phyloP scores from a whole-genome alignment of 2,113 vertebrate species.

The Chlorodrepanis virens region DNA sequence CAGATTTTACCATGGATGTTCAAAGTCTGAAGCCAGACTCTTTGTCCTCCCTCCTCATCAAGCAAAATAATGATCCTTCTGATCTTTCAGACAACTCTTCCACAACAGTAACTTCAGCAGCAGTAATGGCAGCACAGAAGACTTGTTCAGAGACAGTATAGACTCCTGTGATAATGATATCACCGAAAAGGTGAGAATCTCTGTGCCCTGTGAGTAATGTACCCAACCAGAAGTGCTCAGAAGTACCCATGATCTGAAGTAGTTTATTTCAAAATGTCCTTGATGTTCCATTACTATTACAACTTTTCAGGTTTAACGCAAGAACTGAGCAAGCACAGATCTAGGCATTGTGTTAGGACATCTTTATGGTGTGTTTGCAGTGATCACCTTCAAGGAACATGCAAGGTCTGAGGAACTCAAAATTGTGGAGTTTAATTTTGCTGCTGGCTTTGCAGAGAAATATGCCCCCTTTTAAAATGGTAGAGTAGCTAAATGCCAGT shows the following conservation, averaged over 20 bases:
- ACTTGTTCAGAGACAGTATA: slow-evolving; percentile 94
- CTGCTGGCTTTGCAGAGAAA: background rate
- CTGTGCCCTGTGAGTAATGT: background rate
- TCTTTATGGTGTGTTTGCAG: background rate
- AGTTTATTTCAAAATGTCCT: background rate
- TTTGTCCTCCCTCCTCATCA: slow-evolving; percentile 26
- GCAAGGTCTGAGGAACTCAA: background rate
- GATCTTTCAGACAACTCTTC: slow-evolving; percentile 86
- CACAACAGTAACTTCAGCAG: slow-evolving; percentile 97
- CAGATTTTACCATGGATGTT: background rate
- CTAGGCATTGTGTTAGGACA: background rate
- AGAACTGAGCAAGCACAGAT: background rate
- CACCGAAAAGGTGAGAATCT: slow-evolving; percentile 86
- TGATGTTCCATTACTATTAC: background rate
- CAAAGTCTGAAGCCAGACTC: background rate
- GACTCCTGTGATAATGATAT: slow-evolving; percentile 94
- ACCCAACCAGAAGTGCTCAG: background rate
- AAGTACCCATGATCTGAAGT: background rate
- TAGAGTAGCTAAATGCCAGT: background rate
- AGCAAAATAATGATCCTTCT: slow-evolving; percentile 55
- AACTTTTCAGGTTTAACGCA: background rate
- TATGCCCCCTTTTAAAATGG: background rate
- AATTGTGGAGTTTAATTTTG: background rate
- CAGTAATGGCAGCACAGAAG: slow-evolving; percentile 95
- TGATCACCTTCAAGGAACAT: background rate